Conservation (phyloP, 2,113 vertebrate genomes). For the Catharus bicknelli region DNA sequence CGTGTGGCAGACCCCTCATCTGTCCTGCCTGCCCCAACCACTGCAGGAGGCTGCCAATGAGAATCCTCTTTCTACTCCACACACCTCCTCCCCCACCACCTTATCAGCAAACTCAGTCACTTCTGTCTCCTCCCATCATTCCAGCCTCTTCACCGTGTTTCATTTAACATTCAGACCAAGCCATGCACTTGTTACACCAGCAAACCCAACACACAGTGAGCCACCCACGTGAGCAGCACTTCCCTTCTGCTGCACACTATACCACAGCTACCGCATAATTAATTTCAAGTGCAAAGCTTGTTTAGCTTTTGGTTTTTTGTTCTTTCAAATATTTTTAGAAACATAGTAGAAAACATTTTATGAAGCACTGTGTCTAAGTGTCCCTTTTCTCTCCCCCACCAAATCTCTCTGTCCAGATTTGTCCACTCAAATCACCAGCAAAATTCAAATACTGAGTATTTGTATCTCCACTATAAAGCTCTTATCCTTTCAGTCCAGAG, state of each 20-base stretch:
- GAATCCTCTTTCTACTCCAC: neutral
- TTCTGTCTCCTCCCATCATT: accelerated
- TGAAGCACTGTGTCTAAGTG: neutral
- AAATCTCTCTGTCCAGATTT: neutral
- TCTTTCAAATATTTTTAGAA: slow-evolving; percentile 17
- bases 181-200: accelerated
- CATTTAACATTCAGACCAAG: neutral
- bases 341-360: neutral
- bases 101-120: neutral
- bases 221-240: neutral
- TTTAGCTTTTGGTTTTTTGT: neutral
- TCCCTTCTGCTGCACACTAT: neutral
- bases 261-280: neutral
- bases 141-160: neutral
- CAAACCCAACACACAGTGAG: neutral
- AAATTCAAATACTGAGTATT: neutral
- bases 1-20: accelerated
- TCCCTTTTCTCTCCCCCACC: neutral
- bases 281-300: neutral
- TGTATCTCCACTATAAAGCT: neutral
- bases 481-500: neutral
- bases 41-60: neutral
- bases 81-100: neutral
- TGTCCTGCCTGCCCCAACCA: neutral
- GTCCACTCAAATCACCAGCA: neutral